Evolutionary conservation across 2,888 invertebrate genomes (phyloP).

Genomic region (Microdon myrmicae): DNA sequence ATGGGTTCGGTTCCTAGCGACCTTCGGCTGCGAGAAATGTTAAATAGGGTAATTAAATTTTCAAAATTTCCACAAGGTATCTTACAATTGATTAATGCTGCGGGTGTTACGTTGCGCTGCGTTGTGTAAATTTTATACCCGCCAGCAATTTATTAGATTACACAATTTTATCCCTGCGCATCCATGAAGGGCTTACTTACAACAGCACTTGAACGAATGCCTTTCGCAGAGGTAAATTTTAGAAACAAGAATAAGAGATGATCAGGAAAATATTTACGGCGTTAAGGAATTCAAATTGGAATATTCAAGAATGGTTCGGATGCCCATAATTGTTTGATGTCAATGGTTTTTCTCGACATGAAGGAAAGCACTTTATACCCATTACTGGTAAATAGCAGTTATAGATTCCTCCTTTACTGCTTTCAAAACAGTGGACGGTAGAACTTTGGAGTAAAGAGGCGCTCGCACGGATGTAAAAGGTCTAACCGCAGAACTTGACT

Average conservation of each 20-base stretch:
- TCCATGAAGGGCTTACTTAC: not conserved
- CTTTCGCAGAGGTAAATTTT: slow-evolving; percentile 12
- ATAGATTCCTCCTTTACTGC: too few species aligned
- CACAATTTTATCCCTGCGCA: slow-evolving; percentile 12
- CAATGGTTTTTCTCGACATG: slow-evolving; percentile 28
- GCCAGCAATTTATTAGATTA: slow-evolving; percentile 49
- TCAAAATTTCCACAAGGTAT: slow-evolving; percentile 49
- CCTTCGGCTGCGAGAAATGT: slow-evolving; percentile 44
- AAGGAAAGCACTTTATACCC: slow-evolving; percentile 8
- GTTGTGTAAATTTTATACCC: slow-evolving; percentile 35
- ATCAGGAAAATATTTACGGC: slow-evolving; percentile 23
- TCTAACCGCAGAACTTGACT: too few species aligned
- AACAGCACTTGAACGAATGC: too few species aligned
- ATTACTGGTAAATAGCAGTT: too few species aligned
- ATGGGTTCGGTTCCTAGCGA: slow-evolving; percentile 19
- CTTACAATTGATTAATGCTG: slow-evolving; percentile 51
- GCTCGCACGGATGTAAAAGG: too few species aligned
- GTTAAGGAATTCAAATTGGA: slow-evolving; percentile 31
- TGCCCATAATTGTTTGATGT: slow-evolving; percentile 46
- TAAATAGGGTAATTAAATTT: slow-evolving; percentile 49
- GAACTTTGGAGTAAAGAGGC: too few species aligned
- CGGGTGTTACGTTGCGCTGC: slow-evolving; percentile 28
- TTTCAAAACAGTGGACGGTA: too few species aligned
- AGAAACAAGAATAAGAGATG: not conserved
- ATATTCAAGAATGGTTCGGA: slow-evolving; percentile 36